Percentiles rank a stretch among this genome's conserved stretches.
Conservation (phyloP, 2,888 invertebrate genomes). For the Synanthedon myopaeformis region DNA sequence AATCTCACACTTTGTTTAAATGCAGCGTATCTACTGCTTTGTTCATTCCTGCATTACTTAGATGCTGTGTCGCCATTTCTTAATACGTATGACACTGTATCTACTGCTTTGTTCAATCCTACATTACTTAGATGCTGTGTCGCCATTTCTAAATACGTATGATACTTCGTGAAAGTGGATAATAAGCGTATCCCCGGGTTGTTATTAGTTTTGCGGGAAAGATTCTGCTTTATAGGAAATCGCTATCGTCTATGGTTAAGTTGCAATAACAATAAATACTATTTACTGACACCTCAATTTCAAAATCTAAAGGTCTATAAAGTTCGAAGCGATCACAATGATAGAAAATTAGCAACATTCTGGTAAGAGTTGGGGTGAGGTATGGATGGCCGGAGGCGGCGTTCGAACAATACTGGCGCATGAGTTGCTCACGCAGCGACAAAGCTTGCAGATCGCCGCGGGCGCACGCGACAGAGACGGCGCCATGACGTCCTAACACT, state of each 20-base stretch:
- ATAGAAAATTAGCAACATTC: slow-evolving; percentile 69
- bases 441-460: slow-evolving; percentile 21
- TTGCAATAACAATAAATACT: slow-evolving; percentile 48
- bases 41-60: neutral
- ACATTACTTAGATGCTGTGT: neutral
- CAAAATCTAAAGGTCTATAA: slow-evolving; percentile 57
- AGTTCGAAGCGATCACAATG: slow-evolving; percentile 58
- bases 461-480: slow-evolving; percentile 18
- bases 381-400: slow-evolving; percentile 55
- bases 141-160: neutral
- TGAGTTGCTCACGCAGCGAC: slow-evolving; percentile 34
- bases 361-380: slow-evolving; percentile 60
- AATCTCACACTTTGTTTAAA: neutral
- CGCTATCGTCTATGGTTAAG: slow-evolving; percentile 11
- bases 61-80: neutral
- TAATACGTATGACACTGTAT: neutral
- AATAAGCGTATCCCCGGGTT: slow-evolving; percentile 25
- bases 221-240: slow-evolving; percentile 16
- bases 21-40: neutral
- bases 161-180: slow-evolving; percentile 7
- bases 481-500: too few species aligned
- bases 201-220: slow-evolving; percentile 41
- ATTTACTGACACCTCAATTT: slow-evolving; percentile 63
- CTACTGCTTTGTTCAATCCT: neutral
- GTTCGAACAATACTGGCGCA: slow-evolving; percentile 41